Evolutionary conservation across 2,797 vertebrate species (phyloP).

Genomic region (Rhynchotus rufescens): DNA sequence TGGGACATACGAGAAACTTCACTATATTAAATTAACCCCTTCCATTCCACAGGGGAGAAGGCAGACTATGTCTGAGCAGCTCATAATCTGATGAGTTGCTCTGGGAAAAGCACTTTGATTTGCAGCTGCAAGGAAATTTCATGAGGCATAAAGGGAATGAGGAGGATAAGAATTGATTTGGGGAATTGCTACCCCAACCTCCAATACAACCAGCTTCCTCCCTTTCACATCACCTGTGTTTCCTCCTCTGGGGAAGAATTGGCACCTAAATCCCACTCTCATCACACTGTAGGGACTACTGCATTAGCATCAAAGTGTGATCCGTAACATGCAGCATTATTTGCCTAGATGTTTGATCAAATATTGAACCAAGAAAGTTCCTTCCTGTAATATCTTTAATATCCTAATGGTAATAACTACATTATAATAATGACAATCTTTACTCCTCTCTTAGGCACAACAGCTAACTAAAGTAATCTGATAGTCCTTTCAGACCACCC

Average conservation of each 20-base stretch:
- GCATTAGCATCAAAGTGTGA: background rate
- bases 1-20: background rate
- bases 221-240: background rate
- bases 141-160: background rate
- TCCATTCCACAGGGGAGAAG: background rate
- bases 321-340: rapidly evolving
- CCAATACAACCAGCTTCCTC: background rate
- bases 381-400: background rate
- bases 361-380: background rate
- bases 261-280: background rate
- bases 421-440: background rate
- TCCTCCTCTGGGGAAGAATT: background rate
- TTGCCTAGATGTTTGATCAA: background rate
- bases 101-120: background rate
- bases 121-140: background rate
- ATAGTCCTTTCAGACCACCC: background rate
- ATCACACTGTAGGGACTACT: background rate
- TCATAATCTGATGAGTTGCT: background rate
- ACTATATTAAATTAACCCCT: background rate
- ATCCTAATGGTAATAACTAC: background rate
- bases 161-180: background rate
- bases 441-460: background rate
- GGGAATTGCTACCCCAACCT: background rate
- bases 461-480: background rate
- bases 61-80: background rate